Evolutionary conservation across 1,140 invertebrate genomes (phyloP), one percentile per base, ranked within the genome.

Genomic region (Pseudomyrmex gracilis): DNA sequence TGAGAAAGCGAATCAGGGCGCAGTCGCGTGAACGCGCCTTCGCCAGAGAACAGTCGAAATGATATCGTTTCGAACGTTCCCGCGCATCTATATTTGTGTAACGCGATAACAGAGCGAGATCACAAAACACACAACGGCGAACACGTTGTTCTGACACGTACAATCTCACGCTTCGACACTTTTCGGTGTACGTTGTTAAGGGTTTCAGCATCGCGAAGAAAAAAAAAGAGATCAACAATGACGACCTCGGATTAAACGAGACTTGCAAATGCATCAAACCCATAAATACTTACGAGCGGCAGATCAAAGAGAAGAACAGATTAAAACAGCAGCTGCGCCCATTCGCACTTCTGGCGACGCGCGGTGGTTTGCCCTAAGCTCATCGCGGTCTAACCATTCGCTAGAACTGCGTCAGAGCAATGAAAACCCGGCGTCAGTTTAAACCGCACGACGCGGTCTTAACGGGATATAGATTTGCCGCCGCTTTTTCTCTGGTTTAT

Each of bases 351-450:
- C 67, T 60, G 53, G 17, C 64, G 9, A 60, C 34, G n/a, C 73
- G n/a, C n/a, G 24, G 63, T 22, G 78, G 83, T 83, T 83, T 71
- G 43, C 53, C 66, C 84, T 80, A 90, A 90, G 88, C 86, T 73
- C 85, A 87, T 90, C 74, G 64, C 64, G 82, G 88, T 73, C 80
- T 80, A 80, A 86, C 63, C 63, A 61, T 73, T 17, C 47, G 60
- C 45, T 64, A 47, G 34, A 82, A 70, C 47, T 76, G 68, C 70
- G 22, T 53, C 55, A 58, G 70, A 58, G 70, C 84, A 47, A 20
- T 57, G 55, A 24, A 24, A 77, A 34, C 20, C 17, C 49, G 67
- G 60, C 73, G 67, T 61, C 55, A 49, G 66, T 82, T 73, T 73
- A 67, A 89, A 87, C 73, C 64, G 13, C 63, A 61, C 66, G 20